These are phyloP conservation scores for Romanogobio albipinnatus DNA, from an alignment of 2,113 vertebrate genomes.

Conservation along the genomic window DNA sequence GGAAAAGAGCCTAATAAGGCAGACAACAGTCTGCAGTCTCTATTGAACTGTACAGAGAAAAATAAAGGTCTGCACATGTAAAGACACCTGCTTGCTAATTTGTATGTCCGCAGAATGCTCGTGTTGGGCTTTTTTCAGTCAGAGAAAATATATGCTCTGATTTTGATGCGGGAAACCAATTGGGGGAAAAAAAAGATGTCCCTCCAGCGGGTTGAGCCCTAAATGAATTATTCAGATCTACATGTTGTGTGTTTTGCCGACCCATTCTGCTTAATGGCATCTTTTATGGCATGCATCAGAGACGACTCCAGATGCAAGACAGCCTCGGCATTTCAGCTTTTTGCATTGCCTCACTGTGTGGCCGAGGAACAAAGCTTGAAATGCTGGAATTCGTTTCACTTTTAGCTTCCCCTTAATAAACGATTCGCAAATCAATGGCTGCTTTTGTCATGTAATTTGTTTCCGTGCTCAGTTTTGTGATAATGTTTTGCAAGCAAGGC, in stretches of 20 bases:
- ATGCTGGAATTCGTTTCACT: constrained; percentile 73
- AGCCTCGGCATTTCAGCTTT: constrained; percentile 47
- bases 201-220: constrained; percentile 69
- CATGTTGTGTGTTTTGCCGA: constrained; percentile 72
- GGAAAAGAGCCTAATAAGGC: constrained; percentile 77
- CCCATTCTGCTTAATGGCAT: constrained; percentile 76
- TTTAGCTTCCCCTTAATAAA: constrained; percentile 75
- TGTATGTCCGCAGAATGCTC: constrained; percentile 52
- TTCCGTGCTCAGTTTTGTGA: constrained; percentile 65
- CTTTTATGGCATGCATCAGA: constrained; percentile 74
- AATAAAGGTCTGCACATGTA: constrained; percentile 71
- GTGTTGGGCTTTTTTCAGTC: constrained; percentile 68
- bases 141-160: constrained; percentile 67
- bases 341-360: constrained; percentile 67
- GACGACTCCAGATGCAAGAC: constrained; percentile 77
- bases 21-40: constrained; percentile 70
- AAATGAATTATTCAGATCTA: constrained; percentile 80
- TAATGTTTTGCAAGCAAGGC: constrained; percentile 67
- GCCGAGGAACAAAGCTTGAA: constrained; percentile 72
- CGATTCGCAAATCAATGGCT: constrained; percentile 74
- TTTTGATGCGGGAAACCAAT: constrained; percentile 72
- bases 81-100: constrained; percentile 66
- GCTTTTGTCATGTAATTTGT: constrained; percentile 73
- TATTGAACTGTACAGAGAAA: constrained; percentile 64
- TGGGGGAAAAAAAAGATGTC: constrained; percentile 66